Conservation (phyloP, 1,140 invertebrate genomes). For the Hyphantria cunea region DNA sequence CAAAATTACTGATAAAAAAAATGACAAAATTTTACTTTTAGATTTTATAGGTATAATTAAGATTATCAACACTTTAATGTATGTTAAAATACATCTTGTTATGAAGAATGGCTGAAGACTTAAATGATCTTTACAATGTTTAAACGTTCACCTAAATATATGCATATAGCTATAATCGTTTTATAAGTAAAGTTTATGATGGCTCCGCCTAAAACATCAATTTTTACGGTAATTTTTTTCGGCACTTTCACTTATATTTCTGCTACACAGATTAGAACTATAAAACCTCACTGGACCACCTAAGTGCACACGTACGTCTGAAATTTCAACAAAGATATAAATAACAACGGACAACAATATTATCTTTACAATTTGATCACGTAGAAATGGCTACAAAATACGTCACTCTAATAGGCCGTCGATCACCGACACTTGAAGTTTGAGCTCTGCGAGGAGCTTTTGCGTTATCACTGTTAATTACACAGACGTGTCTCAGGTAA, state of each 20-base stretch:
- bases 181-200: neutral
- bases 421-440: conserved; percentile 10
- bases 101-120: conserved; percentile 18
- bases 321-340: conserved; percentile 27
- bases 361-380: conserved; percentile 13
- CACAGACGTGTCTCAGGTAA: conserved; percentile 49
- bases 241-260: conserved; percentile 13
- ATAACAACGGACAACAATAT: conserved; percentile 29
- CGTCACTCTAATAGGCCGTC: conserved; percentile 20
- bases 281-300: conserved; percentile 11
- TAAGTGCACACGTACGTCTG: conserved; percentile 12
- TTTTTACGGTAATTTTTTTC: conserved; percentile 11
- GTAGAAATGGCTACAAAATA: conserved; percentile 21
- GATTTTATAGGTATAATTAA: too few relatives aligned
- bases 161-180: conserved; percentile 2
- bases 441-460: conserved; percentile 4
- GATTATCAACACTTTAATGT: too few relatives aligned
- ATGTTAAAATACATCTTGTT: conserved; percentile 4
- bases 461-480: conserved; percentile 27
- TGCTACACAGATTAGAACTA: conserved; percentile 18
- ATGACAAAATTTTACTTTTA: too few relatives aligned
- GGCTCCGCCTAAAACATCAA: conserved; percentile 7
- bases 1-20: neutral
- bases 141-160: conserved; percentile 1
- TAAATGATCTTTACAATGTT: neutral